Conservation (phyloP, 2,888 invertebrate genomes). For the Saturnia japonica region DNA sequence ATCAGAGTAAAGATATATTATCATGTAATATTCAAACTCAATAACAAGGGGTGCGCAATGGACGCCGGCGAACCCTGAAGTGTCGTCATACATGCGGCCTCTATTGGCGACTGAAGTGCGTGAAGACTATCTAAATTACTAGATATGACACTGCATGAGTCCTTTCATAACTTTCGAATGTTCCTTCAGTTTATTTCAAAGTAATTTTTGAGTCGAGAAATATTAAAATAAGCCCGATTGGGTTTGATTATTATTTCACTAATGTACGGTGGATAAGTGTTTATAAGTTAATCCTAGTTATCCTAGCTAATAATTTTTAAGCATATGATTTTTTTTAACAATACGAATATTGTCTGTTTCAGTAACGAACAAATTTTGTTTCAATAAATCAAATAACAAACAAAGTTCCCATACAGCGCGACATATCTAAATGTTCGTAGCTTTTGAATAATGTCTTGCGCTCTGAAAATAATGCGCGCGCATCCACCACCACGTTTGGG, state of each 20-base stretch:
- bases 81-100: conserved; percentile 70
- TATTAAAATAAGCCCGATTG: background rate
- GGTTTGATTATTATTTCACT: background rate
- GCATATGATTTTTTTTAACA: background rate
- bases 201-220: background rate
- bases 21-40: conserved; percentile 29
- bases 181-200: background rate
- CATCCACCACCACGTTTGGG: conserved; percentile 52
- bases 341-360: background rate
- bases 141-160: conserved; percentile 49
- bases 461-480: conserved; percentile 76
- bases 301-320: background rate
- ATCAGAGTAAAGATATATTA: conserved; percentile 27
- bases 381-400: background rate
- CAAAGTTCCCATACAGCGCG: conserved; percentile 1
- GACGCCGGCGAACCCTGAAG: conserved; percentile 72
- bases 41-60: conserved; percentile 56
- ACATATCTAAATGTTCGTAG: conserved; percentile 64
- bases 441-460: conserved; percentile 71
- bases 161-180: background rate
- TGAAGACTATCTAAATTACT: conserved; percentile 48
- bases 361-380: background rate
- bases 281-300: background rate
- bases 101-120: conserved; percentile 66
- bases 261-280: background rate